Conservation (phyloP, 2,797 vertebrate genomes). For the Lagocephalus sceleratus region DNA sequence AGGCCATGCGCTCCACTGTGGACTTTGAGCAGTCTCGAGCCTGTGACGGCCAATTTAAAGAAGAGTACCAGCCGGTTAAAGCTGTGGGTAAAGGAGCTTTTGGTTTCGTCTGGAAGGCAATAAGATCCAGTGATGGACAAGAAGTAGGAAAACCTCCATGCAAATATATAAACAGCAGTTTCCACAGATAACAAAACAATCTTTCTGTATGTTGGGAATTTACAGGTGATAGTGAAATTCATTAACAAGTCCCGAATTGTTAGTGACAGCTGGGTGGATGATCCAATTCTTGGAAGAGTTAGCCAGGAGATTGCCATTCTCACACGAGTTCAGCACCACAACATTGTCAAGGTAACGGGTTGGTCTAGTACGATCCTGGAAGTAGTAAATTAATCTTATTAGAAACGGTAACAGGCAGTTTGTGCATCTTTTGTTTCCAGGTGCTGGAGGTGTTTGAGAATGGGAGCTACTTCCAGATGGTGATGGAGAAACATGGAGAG, state of each 20-base stretch:
- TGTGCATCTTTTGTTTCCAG: conserved; percentile 51
- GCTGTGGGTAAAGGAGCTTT: conserved; percentile 91
- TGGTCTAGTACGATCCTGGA: not conserved
- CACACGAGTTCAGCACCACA: conserved; percentile 83
- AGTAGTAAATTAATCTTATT: not conserved
- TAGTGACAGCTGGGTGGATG: conserved; percentile 89
- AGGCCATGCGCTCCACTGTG: conserved; percentile 69
- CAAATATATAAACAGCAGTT: not conserved
- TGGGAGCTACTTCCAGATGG: conserved; percentile 89
- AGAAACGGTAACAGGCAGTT: no score
- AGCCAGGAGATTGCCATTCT: conserved; percentile 92
- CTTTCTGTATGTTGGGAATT: not conserved
- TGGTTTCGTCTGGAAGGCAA: conserved; percentile 91
- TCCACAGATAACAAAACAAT: not conserved
- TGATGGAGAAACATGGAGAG: conserved; percentile 95
- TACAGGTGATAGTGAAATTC: conserved; percentile 91
- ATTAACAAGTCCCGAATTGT: conserved; percentile 89
- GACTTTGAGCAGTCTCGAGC: conserved; percentile 84
- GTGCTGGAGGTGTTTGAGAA: conserved; percentile 93
- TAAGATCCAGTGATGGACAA: conserved; percentile 68
- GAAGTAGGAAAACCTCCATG: conserved; percentile 74
- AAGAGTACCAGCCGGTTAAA: conserved; percentile 81
- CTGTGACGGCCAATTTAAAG: conserved; percentile 84
- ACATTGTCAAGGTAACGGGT: conserved; percentile 84
- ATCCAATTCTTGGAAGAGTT: conserved; percentile 84